These are phyloP conservation scores for Tachuris rubrigastra DNA, from an alignment of 2,113 vertebrate genomes.

Conservation along the genomic window DNA sequence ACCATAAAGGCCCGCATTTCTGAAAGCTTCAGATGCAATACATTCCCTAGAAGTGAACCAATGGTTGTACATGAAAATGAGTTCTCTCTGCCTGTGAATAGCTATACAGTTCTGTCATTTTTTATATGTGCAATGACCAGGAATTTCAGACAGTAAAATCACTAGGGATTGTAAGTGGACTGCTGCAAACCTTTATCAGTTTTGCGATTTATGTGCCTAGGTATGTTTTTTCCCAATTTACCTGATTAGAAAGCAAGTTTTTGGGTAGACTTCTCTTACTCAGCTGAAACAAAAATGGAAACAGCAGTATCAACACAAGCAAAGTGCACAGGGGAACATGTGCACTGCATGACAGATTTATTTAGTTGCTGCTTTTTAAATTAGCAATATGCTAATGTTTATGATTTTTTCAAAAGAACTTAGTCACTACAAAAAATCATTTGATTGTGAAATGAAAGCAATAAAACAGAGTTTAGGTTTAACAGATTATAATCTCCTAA, in stretches of 20 bases:
- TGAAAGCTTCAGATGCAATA: neutral
- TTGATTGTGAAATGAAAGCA: neutral
- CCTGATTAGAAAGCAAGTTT: neutral
- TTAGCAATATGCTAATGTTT: neutral
- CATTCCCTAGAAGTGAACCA: neutral
- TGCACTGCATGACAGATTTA: neutral
- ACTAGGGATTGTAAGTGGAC: neutral
- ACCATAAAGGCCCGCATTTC: neutral
- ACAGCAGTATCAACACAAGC: neutral
- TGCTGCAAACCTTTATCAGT: neutral
- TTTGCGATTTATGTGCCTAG: neutral
- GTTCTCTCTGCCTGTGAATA: neutral
- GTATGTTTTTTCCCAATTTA: neutral
- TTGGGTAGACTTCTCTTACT: neutral
- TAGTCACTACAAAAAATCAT: neutral
- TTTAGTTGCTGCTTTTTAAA: neutral
- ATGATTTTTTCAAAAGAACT: neutral
- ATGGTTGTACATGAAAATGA: neutral
- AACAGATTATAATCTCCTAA: neutral
- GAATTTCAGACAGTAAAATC: neutral
- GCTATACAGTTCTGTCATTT: neutral
- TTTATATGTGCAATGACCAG: neutral
- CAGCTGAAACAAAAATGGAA: conserved; percentile 35
- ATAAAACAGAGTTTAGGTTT: neutral
- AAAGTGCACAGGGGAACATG: neutral